Evolutionary conservation across 2,113 vertebrate species (phyloP).

Genomic region (Podarcis raffonei): DNA sequence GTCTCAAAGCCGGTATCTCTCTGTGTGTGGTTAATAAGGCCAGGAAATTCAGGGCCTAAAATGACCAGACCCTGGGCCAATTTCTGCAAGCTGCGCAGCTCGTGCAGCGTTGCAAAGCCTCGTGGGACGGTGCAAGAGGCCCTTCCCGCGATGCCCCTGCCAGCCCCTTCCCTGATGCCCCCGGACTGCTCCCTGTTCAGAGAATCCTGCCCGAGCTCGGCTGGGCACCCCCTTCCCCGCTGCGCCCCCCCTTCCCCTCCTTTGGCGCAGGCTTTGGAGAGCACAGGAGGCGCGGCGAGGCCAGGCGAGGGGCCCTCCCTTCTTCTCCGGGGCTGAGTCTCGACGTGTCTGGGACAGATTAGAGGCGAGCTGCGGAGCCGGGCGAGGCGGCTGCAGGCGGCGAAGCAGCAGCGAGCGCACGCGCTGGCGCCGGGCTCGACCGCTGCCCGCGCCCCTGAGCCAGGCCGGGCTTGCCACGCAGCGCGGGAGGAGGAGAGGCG

Average conservation of each 20-base stretch:
- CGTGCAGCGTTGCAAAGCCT: too few species aligned
- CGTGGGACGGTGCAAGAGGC: too few species aligned
- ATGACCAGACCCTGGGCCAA: too few species aligned
- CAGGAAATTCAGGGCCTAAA: too few species aligned
- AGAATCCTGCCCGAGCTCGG: too few species aligned
- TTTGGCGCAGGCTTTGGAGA: background rate
- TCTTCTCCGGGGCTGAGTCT: background rate
- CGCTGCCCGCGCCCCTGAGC: constrained; percentile 12
- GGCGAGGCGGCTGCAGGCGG: background rate
- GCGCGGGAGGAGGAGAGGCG: background rate
- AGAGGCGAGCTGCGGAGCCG: background rate
- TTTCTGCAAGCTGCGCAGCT: too few species aligned
- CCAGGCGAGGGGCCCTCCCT: background rate
- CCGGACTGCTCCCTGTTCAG: too few species aligned
- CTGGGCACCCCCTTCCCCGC: background rate
- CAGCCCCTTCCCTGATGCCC: too few species aligned
- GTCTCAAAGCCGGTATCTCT: too few species aligned
- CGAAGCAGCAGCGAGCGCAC: background rate
- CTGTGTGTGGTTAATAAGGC: too few species aligned
- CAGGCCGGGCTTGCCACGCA: background rate
- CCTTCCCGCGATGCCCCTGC: too few species aligned
- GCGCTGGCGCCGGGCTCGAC: constrained; percentile 1
- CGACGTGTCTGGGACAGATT: background rate
- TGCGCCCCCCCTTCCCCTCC: background rate
- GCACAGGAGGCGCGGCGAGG: background rate